phyloP scores from a whole-genome alignment of 2,797 vertebrate species.

The Knipowitschia caucasica region DNA sequence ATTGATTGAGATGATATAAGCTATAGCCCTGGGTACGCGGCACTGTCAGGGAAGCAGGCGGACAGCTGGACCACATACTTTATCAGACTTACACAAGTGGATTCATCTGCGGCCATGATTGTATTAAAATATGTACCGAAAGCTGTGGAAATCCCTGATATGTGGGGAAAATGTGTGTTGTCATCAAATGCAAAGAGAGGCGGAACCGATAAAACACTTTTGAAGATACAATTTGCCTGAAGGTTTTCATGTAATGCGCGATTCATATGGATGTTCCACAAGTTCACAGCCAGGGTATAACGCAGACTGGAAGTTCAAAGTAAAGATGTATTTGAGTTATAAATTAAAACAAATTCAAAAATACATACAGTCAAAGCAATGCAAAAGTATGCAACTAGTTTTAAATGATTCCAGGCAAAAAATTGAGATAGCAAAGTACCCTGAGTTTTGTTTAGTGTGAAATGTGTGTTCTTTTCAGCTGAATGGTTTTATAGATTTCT shows the following conservation, averaged over 20 bases:
- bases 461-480: slow-evolving; percentile 25
- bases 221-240: slow-evolving; percentile 4
- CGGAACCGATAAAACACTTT: not conserved
- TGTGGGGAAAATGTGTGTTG: slow-evolving; percentile 32
- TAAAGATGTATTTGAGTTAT: slow-evolving; percentile 10
- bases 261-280: not conserved
- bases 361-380: slow-evolving; percentile 5
- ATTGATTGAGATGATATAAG: slow-evolving; percentile 75
- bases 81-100: slow-evolving; percentile 75
- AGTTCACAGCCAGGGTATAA: slow-evolving; percentile 32
- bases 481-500: slow-evolving; percentile 43
- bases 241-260: slow-evolving; percentile 7
- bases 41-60: slow-evolving; percentile 67
- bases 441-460: not conserved
- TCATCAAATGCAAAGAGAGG: slow-evolving; percentile 20
- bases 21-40: slow-evolving; percentile 52
- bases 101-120: slow-evolving; percentile 68
- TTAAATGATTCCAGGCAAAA: slow-evolving; percentile 6
- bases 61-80: slow-evolving; percentile 76
- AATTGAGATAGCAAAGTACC: not conserved
- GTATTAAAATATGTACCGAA: slow-evolving; percentile 65
- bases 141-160: slow-evolving; percentile 28
- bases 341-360: slow-evolving; percentile 37
- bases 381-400: slow-evolving; percentile 16
- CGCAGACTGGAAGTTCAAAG: slow-evolving; percentile 12